Base-by-base conservation (phyloP, 2,888 invertebrate genomes). In the Coenonympha glycerion region DNA sequence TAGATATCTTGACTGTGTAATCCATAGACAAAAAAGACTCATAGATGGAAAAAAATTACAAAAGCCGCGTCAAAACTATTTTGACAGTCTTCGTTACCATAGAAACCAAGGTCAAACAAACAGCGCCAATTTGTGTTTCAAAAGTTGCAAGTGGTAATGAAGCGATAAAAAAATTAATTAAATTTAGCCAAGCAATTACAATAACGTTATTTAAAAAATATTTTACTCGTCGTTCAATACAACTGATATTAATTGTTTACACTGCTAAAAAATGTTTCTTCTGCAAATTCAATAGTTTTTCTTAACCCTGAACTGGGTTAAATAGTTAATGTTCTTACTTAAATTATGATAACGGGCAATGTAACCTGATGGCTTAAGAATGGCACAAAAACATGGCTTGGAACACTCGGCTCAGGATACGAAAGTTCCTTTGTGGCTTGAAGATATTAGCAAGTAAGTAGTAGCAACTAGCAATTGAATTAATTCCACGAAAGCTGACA, bases 21-120 rank as follows among this genome's bases (percentile, higher is more conserved):
- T 11, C 15, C 26, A 31, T 31, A 31, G 13, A 31, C 6, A 31
- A 31, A 11, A 15, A 15, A 1, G 31, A 31, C 28, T n/a, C n/a
- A n/a, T n/a, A n/a, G n/a, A n/a, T n/a, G n/a, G n/a, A n/a, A n/a
- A n/a, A n/a, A n/a, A n/a, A n/a, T n/a, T n/a, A n/a, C n/a, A n/a
- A n/a, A n/a, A n/a, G 31, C 13, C 13, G 31, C 31, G 16, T 30
- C 8, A 15, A 30, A 11, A 19, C 26, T 13, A 37, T 15, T 9
- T 24, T 13, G 16, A 31, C 6, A 11, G 11, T 31, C 31, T 24
- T 15, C 3, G 74, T 76, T 56, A 54, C 71, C 56, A 77, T 77
- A 64, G 75, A 61, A 72, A 87, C 86, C 83, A 85, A 84, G 83
- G 83, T 81, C 83, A 85, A 87, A 84, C 86, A 86, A 82, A 84